Conservation (phyloP, 37 sponge, comb jelly and placozoan species). For the Oscarella lobularis region DNA sequence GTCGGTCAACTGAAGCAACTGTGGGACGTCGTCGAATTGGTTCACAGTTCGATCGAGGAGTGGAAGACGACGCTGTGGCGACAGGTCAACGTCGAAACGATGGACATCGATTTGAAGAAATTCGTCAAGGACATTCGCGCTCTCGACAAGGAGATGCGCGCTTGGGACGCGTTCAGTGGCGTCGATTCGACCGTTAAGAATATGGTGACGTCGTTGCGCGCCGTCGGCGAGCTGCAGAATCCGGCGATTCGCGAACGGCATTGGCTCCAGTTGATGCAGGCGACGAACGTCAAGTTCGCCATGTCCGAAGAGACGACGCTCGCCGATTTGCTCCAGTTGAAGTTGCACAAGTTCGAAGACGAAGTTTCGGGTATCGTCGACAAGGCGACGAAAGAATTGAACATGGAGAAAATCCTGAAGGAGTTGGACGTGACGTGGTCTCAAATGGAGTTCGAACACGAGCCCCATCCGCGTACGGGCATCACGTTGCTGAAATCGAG, state of each 20-base stretch:
- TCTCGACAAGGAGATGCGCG: constrained; percentile 94
- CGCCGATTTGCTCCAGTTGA: constrained; percentile 85
- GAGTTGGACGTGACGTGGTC: constrained; percentile 92
- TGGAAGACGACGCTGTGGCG: constrained; percentile 95
- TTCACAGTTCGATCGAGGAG: constrained; percentile 78
- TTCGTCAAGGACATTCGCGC: constrained; percentile 94
- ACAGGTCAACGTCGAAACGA: constrained; percentile 92
- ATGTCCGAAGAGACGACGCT: constrained; percentile 93
- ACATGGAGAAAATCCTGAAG: constrained; percentile 87
- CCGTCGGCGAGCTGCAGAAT: constrained; percentile 97
- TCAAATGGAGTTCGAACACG: constrained; percentile 92
- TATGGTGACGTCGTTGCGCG: constrained; percentile 96
- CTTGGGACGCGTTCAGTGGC: constrained; percentile 95
- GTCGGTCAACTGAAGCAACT: constrained; percentile 64
- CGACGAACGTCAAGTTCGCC: constrained; percentile 91
- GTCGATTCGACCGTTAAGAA: constrained; percentile 93
- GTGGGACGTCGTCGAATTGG: constrained; percentile 85
- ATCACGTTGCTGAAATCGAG: constrained; percentile 56
- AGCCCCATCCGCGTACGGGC: constrained; percentile 68
- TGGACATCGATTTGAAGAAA: constrained; percentile 96
- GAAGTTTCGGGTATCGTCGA: constrained; percentile 96
- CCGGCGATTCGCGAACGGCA: constrained; percentile 95
- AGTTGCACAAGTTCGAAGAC: constrained; percentile 97
- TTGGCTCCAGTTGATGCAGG: constrained; percentile 98
- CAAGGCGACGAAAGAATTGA: constrained; percentile 95